Evolutionary conservation across 2,797 vertebrate genomes (phyloP).

Genomic region (Hylomyscus alleni): DNA sequence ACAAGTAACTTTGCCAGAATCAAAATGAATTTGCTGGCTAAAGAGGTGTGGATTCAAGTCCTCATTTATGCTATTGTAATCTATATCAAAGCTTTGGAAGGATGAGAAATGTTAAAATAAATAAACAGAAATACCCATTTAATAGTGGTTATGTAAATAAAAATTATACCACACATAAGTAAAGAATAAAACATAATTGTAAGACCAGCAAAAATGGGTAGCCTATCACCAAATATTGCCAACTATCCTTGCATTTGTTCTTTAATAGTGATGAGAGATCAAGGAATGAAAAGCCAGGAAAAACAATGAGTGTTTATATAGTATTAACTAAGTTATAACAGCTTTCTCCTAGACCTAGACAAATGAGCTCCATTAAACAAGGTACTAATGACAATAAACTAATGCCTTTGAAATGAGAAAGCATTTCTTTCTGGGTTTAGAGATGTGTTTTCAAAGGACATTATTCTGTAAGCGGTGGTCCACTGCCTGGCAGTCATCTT

Average conservation of each 20-base stretch:
- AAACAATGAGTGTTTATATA: conserved; percentile 54
- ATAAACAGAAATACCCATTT: neutral
- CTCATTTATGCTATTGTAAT: neutral
- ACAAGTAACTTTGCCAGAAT: conserved; percentile 55
- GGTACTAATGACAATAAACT: conserved; percentile 57
- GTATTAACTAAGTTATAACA: conserved; percentile 68
- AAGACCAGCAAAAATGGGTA: conserved; percentile 23
- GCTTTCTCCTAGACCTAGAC: neutral
- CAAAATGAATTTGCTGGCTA: conserved; percentile 40
- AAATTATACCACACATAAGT: conserved; percentile 43
- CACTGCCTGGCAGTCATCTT: neutral
- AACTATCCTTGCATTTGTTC: conserved; percentile 14
- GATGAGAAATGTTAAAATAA: conserved; percentile 13
- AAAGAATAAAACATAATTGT: conserved; percentile 53
- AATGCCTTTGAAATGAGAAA: conserved; percentile 66
- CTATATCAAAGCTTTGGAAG: conserved; percentile 45
- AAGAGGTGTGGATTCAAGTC: neutral
- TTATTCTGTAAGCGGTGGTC: neutral
- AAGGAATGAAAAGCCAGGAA: conserved; percentile 55
- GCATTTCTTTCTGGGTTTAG: conserved; percentile 56
- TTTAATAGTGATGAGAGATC: conserved; percentile 53
- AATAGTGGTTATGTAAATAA: conserved; percentile 55
- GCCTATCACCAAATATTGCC: neutral
- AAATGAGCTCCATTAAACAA: conserved; percentile 68
- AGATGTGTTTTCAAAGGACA: neutral